Evolutionary conservation across 2,888 invertebrate species (phyloP), one percentile per base, ranked within the genome.

Genomic region (Mythimna impura): DNA sequence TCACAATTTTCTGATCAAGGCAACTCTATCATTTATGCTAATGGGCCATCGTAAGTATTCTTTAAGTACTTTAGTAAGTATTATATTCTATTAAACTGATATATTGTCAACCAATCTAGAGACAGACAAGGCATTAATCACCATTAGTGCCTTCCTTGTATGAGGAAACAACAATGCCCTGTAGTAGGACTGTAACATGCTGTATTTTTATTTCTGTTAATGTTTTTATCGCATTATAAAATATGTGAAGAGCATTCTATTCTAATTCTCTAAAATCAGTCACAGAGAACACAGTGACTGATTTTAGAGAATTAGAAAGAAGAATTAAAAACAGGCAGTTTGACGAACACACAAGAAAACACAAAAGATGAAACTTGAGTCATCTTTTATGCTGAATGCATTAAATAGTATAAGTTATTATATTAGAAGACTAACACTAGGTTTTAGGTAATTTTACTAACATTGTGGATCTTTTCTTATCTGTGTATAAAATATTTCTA

Each of bases 41-140:
- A 94, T 90, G 80, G 79, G 2, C 94, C 94, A 76, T 95, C 95
- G 95, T 95, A 90, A 94, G 95, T 94, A 82, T 81, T 1, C 17
- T 8, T 57, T 57, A 20, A 43, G 20, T n/a, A n/a, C 8, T 1
- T 30, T 30, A 30, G 30, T 30, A 30, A 30, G 30, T 34, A 54
- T 47, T 65, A 20, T 20, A 57, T 30, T 30, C 1, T 30, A 8
- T 55, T 25, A 55, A 55, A 25, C 22, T 25, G 25, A 0, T 6
- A 58, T 20, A 34, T 58, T 64, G 50, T 34, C 1, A 57, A 30
- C 8, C 25, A 25, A 57, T 60, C 58, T 58, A 12, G 36, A 36
- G 12, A n/a, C 4, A 36, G n/a, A n/a, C n/a, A n/a, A n/a, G n/a
- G n/a, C n/a, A n/a, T n/a, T n/a, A n/a, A n/a, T n/a, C n/a, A n/a